Percentiles rank a stretch among this genome's conserved stretches.
phyloP scores from a whole-genome alignment of 2,888 invertebrate species.

The Acrocera orbiculus region DNA sequence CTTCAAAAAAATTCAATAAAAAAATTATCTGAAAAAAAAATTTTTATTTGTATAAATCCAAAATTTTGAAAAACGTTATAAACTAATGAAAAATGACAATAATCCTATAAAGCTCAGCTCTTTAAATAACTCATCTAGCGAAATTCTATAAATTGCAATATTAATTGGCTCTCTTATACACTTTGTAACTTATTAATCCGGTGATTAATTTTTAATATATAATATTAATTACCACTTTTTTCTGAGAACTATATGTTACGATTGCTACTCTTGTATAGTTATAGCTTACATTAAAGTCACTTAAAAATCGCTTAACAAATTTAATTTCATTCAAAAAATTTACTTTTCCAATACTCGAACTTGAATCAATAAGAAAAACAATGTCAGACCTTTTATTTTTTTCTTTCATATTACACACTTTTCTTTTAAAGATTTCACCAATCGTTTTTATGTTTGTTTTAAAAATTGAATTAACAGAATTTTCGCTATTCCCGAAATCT shows the following conservation, averaged over 20 bases:
- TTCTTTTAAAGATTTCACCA: slow-evolving; percentile 36
- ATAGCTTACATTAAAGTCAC: slow-evolving; percentile 45
- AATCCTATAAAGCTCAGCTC: too few species aligned
- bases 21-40: too few species aligned
- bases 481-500: too few species aligned
- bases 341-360: slow-evolving; percentile 45
- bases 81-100: too few species aligned
- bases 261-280: slow-evolving; percentile 45
- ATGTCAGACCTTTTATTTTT: slow-evolving; percentile 35
- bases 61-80: too few species aligned
- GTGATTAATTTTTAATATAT: too few species aligned
- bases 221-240: slow-evolving; percentile 33
- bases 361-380: slow-evolving; percentile 49
- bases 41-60: too few species aligned
- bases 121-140: too few species aligned
- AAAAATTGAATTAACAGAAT: slow-evolving; percentile 9
- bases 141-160: too few species aligned
- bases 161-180: too few species aligned
- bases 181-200: too few species aligned
- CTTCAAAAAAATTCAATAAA: too few species aligned
- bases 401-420: slow-evolving; percentile 34
- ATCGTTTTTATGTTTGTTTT: slow-evolving; percentile 15
- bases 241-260: slow-evolving; percentile 44
- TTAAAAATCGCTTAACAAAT: slow-evolving; percentile 46
- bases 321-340: slow-evolving; percentile 49